Evolutionary conservation across 2,797 vertebrate genomes (phyloP).

Genomic region (Prionace glauca): DNA sequence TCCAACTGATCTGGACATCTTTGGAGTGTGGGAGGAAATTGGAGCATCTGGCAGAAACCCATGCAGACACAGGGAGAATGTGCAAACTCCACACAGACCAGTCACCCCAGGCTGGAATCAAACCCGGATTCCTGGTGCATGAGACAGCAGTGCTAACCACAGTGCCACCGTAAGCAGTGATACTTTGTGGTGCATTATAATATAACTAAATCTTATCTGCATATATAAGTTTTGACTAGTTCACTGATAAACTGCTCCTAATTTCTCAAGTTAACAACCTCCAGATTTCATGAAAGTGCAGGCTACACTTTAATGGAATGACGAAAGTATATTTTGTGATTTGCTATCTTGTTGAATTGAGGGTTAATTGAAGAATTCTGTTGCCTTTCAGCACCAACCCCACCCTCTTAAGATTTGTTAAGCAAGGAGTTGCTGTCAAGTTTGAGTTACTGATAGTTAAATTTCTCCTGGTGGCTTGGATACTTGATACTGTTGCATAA

Average conservation of each 20-base stretch:
- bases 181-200: not conserved
- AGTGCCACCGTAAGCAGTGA: not conserved
- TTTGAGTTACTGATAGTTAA: not conserved
- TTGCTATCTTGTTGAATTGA: not conserved
- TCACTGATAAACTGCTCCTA: not conserved
- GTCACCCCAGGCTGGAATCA: no score
- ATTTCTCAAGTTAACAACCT: not conserved
- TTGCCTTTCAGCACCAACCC: not conserved
- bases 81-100: no score
- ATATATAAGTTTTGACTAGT: not conserved
- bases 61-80: no score
- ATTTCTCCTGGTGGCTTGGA: not conserved
- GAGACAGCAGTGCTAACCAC: no score
- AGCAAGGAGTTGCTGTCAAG: not conserved
- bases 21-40: no score
- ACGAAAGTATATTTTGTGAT: not conserved
- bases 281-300: not conserved
- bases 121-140: no score
- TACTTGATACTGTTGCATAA: not conserved
- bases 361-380: not conserved
- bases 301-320: not conserved
- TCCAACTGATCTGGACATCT: no score
- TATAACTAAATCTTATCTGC: not conserved
- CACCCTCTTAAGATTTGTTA: not conserved
- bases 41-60: no score